Base-by-base conservation (phyloP, 2,888 invertebrate species). In the Eulithis testata region DNA sequence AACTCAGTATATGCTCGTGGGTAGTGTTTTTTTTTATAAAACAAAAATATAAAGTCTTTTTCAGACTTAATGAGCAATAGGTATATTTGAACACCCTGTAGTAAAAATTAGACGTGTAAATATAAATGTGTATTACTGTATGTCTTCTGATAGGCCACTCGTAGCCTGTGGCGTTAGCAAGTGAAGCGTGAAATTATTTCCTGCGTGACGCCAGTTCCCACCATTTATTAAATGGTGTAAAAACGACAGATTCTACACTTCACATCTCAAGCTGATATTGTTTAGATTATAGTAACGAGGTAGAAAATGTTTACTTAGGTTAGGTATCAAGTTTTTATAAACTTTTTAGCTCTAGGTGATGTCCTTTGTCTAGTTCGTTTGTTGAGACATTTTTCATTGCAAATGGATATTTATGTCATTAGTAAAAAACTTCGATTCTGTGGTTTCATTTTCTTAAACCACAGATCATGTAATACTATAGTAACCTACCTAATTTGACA, bases 101-200 rank as follows among this genome's bases (percentile, higher is more conserved):
- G 31, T 31, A 31, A 31, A 31, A 31, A 6, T 31, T 4, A 31
- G 31, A 31, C 31, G 31, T 40, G 40, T 40, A 40, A 40, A 40
- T n/a, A 51, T 31, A 51, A 51, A 5, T 51, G n/a, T 47, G 55
- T 65, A 57, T 44, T 61, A 14, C 49, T 54, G 40, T 54, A 54
- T 55, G 44, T 50, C 52, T 51, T 51, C 54, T 14, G 55, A 60
- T 51, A 60, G 56, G 21, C 45, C 53, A 63, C 57, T 52, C 57
- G 53, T 54, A 27, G 75, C 71, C 66, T 67, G 69, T 70, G 63
- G 68, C 63, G 71, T 73, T 70, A 75, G 74, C 73, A 82, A 83
- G 79, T 83, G 86, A 81, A 84, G 83, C 88, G 82, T 88, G 82
- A 89, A 90, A 90, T 88, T 74, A 81, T 85, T 90, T 90, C 88